Evolutionary conservation across 1,140 invertebrate genomes (phyloP).

Genomic region (Drosophila hydei): DNA sequence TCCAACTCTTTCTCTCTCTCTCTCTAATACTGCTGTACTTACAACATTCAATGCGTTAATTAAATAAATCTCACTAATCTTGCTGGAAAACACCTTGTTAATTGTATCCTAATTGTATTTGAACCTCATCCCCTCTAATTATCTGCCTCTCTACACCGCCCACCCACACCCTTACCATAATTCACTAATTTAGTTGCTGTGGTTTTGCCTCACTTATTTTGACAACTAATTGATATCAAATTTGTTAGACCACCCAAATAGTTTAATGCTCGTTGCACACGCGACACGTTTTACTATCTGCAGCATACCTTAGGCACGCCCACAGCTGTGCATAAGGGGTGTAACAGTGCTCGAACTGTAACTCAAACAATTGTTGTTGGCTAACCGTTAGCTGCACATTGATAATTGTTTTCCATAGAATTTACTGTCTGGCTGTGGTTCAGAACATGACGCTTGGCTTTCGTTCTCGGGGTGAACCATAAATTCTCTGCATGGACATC

Average conservation of each 20-base stretch:
- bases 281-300: conserved; percentile 18
- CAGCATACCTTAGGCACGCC: conserved; percentile 19
- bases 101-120: no score
- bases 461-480: conserved; percentile 65
- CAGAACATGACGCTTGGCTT: conserved; percentile 59
- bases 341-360: background rate
- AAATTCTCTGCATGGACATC: conserved; percentile 69
- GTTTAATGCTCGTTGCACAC: conserved; percentile 61
- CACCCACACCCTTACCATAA: conserved; percentile 4
- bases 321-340: background rate
- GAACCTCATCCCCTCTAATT: background rate
- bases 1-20: no score
- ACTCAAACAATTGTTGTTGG: conserved; percentile 26
- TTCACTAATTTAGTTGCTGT: conserved; percentile 67
- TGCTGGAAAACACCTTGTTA: background rate
- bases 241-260: conserved; percentile 71
- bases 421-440: conserved; percentile 53
- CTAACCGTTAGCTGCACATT: conserved; percentile 62
- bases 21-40: no score
- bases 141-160: background rate
- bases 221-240: conserved; percentile 79
- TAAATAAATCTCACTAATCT: background rate
- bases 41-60: no score
- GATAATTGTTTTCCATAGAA: conserved; percentile 77
- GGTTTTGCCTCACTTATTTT: conserved; percentile 72